Evolutionary conservation across 2,113 vertebrate genomes (phyloP).

Genomic region (Oceanodroma tethys): DNA sequence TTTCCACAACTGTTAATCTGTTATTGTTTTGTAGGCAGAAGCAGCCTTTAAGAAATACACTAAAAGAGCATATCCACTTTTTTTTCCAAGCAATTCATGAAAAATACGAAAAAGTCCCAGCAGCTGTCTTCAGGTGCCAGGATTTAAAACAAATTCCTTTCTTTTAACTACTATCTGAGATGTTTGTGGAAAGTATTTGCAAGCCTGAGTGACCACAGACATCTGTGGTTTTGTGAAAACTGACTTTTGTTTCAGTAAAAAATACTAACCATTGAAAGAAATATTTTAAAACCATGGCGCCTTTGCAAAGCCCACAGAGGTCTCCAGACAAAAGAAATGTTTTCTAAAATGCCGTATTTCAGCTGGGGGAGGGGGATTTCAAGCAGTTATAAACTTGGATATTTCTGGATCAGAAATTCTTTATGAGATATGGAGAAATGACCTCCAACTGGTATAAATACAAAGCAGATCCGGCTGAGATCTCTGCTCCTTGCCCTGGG

Average conservation of each 20-base stretch:
- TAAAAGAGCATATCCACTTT: not conserved
- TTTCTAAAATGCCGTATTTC: not conserved
- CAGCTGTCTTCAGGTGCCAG: not conserved
- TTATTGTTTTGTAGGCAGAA: not conserved
- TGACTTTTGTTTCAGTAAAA: not conserved
- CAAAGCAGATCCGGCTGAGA: not conserved
- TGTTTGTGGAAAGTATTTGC: not conserved
- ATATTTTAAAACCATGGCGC: not conserved
- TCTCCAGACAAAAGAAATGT: not conserved
- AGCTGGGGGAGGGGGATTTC: not conserved
- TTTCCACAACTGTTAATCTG: not conserved
- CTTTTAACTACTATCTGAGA: not conserved
- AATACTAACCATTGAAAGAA: not conserved
- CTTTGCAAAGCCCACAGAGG: not conserved
- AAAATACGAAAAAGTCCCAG: not conserved
- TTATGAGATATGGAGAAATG: not conserved
- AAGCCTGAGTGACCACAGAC: not conserved
- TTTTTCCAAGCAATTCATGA: accelerated
- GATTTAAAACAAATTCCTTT: not conserved
- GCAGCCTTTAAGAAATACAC: not conserved
- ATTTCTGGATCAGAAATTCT: not conserved
- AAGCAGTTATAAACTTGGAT: not conserved
- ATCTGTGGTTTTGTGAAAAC: not conserved
- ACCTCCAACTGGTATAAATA: not conserved
- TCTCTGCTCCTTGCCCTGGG: not conserved